phyloP scores from a whole-genome alignment of 2,888 invertebrate species.

The Rhynchonema sp. region DNA sequence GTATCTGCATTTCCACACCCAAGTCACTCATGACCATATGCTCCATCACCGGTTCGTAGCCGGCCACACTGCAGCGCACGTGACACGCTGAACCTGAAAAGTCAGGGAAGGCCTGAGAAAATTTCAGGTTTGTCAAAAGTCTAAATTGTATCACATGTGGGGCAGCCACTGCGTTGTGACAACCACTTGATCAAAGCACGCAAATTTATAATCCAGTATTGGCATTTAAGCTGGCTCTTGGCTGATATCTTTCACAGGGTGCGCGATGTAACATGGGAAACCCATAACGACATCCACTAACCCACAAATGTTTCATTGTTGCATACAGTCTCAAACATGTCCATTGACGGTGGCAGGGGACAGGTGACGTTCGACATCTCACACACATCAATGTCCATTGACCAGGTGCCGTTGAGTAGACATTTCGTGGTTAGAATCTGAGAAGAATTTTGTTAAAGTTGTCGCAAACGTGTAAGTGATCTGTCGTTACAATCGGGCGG shows the following conservation, averaged over 20 bases:
- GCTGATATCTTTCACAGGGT: too few species aligned
- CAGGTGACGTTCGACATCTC: background rate
- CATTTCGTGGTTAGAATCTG: too few species aligned
- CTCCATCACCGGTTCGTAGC: conserved; percentile 3
- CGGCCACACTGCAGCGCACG: background rate
- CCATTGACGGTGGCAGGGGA: background rate
- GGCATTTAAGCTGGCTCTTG: too few species aligned
- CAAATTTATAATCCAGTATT: too few species aligned
- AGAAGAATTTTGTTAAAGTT: too few species aligned
- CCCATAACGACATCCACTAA: background rate
- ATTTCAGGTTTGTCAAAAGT: background rate
- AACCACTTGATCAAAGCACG: too few species aligned
- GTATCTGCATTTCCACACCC: background rate
- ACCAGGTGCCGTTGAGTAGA: background rate
- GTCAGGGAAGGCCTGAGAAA: background rate
- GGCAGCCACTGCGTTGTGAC: too few species aligned
- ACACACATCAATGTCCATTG: background rate
- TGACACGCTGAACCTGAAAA: background rate
- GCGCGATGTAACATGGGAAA: too few species aligned
- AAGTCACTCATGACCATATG: background rate
- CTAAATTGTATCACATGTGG: too few species aligned
- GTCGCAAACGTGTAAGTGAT: too few species aligned
- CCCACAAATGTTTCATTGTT: background rate
- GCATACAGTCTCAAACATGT: background rate
- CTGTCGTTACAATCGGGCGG: too few species aligned